A percentile compares a stretch with the other conserved stretches of the same genome.
Evolutionary conservation across 2,797 vertebrate species (phyloP).

Genomic region (Sebastes wilsoni): DNA sequence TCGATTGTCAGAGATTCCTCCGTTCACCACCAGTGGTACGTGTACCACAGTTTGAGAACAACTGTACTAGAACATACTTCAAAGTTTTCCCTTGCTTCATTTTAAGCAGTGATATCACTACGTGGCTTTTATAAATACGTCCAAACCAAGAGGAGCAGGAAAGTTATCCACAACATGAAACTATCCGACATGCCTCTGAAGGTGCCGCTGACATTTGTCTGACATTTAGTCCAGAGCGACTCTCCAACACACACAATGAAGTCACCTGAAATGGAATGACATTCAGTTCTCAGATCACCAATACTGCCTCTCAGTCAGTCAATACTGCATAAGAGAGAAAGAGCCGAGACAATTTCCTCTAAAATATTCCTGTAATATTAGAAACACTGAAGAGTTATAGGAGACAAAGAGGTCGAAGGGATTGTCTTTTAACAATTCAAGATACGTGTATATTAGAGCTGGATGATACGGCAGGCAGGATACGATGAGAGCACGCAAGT

Average conservation of each 20-base stretch:
- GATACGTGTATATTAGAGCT: background rate
- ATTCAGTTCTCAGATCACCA: background rate
- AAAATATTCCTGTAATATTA: background rate
- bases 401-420: background rate
- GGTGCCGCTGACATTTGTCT: background rate
- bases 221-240: conserved; percentile 4
- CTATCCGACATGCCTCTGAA: background rate
- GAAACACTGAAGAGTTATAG: background rate
- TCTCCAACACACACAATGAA: background rate
- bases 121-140: background rate
- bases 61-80: too few relatives aligned
- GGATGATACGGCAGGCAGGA: background rate
- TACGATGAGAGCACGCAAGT: background rate
- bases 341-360: background rate
- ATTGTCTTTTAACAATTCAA: background rate
- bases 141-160: background rate
- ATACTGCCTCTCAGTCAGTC: background rate
- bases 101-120: too few relatives aligned
- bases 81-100: too few relatives aligned
- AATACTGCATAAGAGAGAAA: background rate
- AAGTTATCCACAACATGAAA: background rate
- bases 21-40: too few relatives aligned
- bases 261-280: background rate
- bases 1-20: too few relatives aligned
- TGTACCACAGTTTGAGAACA: too few relatives aligned